Conservation (phyloP, 2,113 vertebrate genomes). For the Stegastes partitus region DNA sequence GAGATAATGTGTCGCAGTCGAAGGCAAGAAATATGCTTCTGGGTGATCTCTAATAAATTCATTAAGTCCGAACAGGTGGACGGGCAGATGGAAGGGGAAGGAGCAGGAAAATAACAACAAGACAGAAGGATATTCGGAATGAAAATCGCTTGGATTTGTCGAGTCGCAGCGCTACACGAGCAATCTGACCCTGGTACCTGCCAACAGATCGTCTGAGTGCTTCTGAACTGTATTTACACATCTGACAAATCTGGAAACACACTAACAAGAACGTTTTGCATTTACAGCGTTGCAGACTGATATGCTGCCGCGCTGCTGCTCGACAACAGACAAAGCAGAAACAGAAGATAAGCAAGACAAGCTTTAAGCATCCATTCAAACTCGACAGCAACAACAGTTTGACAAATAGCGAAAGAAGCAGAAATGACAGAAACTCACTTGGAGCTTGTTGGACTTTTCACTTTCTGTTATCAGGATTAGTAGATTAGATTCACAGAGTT, state of each 20-base stretch:
- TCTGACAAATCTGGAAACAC: too few relatives aligned
- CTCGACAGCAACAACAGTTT: slow-evolving; percentile 9
- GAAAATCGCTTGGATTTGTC: slow-evolving; percentile 12
- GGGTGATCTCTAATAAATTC: slow-evolving; percentile 8
- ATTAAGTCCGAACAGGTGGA: slow-evolving; percentile 34
- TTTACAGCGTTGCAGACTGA: too few relatives aligned
- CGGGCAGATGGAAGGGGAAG: slow-evolving; percentile 26
- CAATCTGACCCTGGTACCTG: background rate
- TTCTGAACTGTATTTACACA: too few relatives aligned
- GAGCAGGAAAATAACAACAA: slow-evolving; percentile 13
- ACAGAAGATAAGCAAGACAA: background rate
- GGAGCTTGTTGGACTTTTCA: background rate
- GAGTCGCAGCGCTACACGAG: background rate
- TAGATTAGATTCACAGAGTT: background rate
- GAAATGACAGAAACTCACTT: slow-evolving; percentile 7
- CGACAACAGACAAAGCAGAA: slow-evolving; percentile 1
- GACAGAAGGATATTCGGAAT: background rate
- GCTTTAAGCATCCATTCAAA: background rate
- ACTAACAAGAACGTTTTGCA: too few relatives aligned
- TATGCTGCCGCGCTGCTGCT: background rate
- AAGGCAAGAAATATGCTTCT: slow-evolving; percentile 29
- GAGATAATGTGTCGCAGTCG: slow-evolving; percentile 11
- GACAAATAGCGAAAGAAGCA: slow-evolving; percentile 11
- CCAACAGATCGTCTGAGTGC: background rate
- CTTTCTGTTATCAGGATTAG: slow-evolving; percentile 1